Evolutionary conservation across 2,888 invertebrate genomes (phyloP), one percentile per base, ranked within the genome.

Genomic region (Muscina levida): DNA sequence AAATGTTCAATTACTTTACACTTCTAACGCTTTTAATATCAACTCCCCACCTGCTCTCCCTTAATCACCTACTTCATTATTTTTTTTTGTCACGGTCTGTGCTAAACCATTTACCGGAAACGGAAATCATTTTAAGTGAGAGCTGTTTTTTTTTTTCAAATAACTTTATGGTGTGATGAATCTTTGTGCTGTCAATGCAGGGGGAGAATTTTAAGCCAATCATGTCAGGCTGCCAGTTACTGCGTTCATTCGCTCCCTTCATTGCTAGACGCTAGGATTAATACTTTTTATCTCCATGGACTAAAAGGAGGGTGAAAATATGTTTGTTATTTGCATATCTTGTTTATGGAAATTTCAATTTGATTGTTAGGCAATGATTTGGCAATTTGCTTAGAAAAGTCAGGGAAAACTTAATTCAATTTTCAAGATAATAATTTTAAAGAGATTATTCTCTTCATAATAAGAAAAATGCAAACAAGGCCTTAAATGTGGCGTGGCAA

Each of bases 1-100:
- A 74, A 77, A 72, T 74, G 77, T 77, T 77, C 77, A 74, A 81
- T 81, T 80, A 73, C 59, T 77, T 80, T 37, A 53, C 70, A 77
- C 31, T 24, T 70, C 66, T 70, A 10, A 1, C 15, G 39, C 22
- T 53, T 68, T 39, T 19, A 2, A 3, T 53, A 10, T 53, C 11
- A 17, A 53, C 10, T 2, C 2, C 22, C 44, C 13, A 22, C 31
- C 4, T 39, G 37, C 19, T 53, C 22, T 31, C 57, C 3, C 37
- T 24, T 2, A 22, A n/a, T 10, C 37, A 3, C 56, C 6, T 37
- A 53, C 11, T 57, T n/a, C 26, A 53, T 51, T n/a, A n/a, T n/a
- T n/a, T n/a, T n/a, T n/a, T n/a, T n/a, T n/a, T n/a, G n/a, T n/a
- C n/a, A n/a, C n/a, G n/a, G 24, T 24, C 24, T 53, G 6, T 13